Conservation (phyloP, 2,888 invertebrate genomes). For the Sylvicola cinctus region DNA sequence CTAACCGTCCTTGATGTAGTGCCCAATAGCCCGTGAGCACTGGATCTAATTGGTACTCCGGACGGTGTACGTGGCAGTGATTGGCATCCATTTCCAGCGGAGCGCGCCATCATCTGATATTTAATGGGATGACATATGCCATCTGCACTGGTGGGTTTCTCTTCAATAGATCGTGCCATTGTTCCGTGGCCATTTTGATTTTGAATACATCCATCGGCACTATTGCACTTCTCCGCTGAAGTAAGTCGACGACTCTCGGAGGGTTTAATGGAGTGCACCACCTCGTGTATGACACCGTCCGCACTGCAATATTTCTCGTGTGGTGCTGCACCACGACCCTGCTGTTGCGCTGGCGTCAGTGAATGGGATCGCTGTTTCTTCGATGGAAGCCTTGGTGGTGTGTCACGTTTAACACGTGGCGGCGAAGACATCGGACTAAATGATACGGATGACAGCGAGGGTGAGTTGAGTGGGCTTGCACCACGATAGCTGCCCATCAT, state of each 20-base stretch:
- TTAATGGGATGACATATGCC: conserved; percentile 16
- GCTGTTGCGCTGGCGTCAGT: conserved; percentile 37
- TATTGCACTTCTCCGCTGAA: conserved; percentile 35
- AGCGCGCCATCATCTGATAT: conserved; percentile 14
- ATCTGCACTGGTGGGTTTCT: conserved; percentile 31
- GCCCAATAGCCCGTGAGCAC: conserved; percentile 22
- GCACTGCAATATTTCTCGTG: conserved; percentile 46
- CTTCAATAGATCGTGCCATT: conserved; percentile 16
- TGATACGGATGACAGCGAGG: conserved; percentile 14
- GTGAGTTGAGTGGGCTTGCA: conserved; percentile 21
- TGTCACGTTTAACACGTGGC: conserved; percentile 28
- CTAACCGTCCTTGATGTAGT: conserved; percentile 30
- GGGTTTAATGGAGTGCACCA: conserved; percentile 9
- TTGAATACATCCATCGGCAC: conserved; percentile 47
- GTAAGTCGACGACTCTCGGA: conserved; percentile 10
- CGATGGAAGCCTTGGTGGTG: conserved; percentile 28
- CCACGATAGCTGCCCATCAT: conserved; percentile 13
- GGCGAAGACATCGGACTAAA: conserved; percentile 34
- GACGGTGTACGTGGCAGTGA: conserved; percentile 29
- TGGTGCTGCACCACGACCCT: not conserved
- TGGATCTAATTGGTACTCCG: conserved; percentile 11
- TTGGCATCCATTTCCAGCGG: conserved; percentile 27
- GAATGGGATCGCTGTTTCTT: conserved; percentile 63
- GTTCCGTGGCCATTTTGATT: conserved; percentile 14
- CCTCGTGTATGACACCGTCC: conserved; percentile 40